phyloP scores from a whole-genome alignment of 2,113 vertebrate genomes.

The Lycaon pictus region DNA sequence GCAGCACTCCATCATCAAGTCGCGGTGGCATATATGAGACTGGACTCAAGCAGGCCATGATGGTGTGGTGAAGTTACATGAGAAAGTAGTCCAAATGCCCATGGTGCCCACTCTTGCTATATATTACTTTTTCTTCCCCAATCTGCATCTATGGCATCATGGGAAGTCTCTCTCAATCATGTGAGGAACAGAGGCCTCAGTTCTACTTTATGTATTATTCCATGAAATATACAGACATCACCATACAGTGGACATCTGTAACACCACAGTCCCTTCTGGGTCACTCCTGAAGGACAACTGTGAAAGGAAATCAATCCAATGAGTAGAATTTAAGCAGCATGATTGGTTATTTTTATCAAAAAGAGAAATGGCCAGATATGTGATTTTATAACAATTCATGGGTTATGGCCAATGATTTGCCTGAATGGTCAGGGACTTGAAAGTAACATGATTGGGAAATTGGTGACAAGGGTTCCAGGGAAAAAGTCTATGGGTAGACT shows the following conservation, averaged over 20 bases:
- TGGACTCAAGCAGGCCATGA: not conserved
- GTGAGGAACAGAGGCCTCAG: not conserved
- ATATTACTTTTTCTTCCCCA: not conserved
- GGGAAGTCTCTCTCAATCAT: not conserved
- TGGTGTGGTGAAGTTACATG: no score
- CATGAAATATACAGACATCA: not conserved
- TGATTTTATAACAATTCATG: not conserved
- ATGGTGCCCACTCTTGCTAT: not conserved
- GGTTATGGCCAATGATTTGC: not conserved
- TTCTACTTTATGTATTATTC: not conserved
- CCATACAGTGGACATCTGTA: not conserved
- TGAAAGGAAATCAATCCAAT: not conserved
- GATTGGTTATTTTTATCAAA: not conserved
- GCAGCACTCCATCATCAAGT: not conserved
- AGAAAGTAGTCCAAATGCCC: not conserved
- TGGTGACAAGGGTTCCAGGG: not conserved
- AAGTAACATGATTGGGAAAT: not conserved
- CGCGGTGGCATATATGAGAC: not conserved
- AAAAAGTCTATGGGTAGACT: not conserved
- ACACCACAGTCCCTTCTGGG: not conserved
- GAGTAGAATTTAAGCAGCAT: not conserved
- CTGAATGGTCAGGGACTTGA: not conserved
- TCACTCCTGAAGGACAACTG: not conserved
- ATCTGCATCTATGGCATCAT: not conserved
- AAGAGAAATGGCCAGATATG: not conserved